Conservation (phyloP, 1,140 invertebrate genomes). For the Cydia strobilella region DNA sequence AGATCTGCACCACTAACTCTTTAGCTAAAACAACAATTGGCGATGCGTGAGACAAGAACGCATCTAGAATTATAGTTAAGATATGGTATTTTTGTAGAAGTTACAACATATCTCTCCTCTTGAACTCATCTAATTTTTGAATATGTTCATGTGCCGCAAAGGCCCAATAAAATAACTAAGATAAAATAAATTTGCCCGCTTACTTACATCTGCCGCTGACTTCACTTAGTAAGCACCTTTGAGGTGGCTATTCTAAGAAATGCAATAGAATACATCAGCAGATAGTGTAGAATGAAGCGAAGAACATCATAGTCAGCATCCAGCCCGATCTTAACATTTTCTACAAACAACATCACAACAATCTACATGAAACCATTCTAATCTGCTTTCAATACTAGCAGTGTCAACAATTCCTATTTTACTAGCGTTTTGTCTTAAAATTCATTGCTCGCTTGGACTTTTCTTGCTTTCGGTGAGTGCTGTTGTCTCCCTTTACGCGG, state of each 20-base stretch:
- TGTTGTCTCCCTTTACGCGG: conserved; percentile 55
- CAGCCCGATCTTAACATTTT: conserved; percentile 18
- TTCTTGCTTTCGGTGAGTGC: conserved; percentile 45
- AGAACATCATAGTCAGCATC: neutral
- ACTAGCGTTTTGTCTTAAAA: conserved; percentile 54
- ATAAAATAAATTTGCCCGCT: neutral
- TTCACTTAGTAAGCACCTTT: neutral
- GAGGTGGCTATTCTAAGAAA: neutral
- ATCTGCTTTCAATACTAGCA: conserved; percentile 6
- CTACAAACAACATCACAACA: conserved; percentile 27
- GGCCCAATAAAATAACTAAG: too few relatives aligned
- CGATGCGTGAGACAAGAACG: too few relatives aligned
- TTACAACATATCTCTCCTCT: too few relatives aligned
- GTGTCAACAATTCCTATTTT: neutral
- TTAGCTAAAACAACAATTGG: neutral
- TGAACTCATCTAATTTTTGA: too few relatives aligned
- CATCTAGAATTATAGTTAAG: too few relatives aligned
- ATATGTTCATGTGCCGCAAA: too few relatives aligned
- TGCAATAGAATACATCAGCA: conserved; percentile 1
- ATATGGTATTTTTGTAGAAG: too few relatives aligned
- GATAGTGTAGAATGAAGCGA: conserved; percentile 18
- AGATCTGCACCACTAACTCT: neutral
- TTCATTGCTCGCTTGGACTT: conserved; percentile 51
- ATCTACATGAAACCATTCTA: conserved; percentile 20
- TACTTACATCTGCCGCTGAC: neutral